A percentile compares a stretch with the other conserved stretches of the same genome.
Conservation (phyloP, 1,140 invertebrate species). For the Riptortus pedestris region DNA sequence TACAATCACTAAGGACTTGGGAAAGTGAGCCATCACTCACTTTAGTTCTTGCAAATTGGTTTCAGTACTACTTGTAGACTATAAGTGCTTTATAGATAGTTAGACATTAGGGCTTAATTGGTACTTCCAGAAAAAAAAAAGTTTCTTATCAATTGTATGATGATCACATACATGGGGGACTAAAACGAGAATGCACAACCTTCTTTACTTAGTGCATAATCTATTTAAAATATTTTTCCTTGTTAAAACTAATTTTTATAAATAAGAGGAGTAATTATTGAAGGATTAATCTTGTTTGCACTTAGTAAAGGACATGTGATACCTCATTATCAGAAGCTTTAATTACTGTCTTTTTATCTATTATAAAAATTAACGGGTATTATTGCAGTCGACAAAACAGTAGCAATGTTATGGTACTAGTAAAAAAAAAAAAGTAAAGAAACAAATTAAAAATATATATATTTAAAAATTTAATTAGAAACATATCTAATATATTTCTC, state of each 20-base stretch:
- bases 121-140: constrained; percentile 2
- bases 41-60: too few relatives aligned
- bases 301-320: constrained; percentile 16
- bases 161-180: neutral
- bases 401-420: constrained; percentile 1
- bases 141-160: neutral
- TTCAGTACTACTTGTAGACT: neutral
- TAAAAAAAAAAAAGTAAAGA: constrained; percentile 5
- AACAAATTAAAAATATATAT: neutral
- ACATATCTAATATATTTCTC: constrained; percentile 19
- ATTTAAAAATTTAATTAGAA: constrained; percentile 4
- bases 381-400: constrained; percentile 5
- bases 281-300: constrained; percentile 10
- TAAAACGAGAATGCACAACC: neutral
- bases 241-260: neutral
- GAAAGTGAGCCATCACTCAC: too few relatives aligned
- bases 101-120: neutral
- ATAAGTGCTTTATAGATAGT: constrained; percentile 8
- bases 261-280: neutral
- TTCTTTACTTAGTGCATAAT: neutral
- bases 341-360: neutral
- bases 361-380: neutral
- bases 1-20: too few relatives aligned
- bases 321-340: constrained; percentile 7
- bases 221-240: neutral